phyloP scores from a whole-genome alignment of 2,888 invertebrate genomes.

The Stegana nigrithorax region DNA sequence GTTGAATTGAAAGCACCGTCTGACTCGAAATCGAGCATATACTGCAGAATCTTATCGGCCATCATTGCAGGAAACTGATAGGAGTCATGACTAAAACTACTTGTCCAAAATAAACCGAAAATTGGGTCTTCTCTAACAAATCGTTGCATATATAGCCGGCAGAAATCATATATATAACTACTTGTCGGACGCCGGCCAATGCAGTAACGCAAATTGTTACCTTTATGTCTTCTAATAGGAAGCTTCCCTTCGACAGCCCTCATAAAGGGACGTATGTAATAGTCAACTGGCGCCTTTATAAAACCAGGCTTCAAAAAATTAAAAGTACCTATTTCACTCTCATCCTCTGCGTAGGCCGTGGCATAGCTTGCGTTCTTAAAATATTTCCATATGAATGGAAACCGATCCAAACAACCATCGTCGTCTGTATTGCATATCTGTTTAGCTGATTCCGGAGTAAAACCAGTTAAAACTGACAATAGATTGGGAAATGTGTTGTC shows the following conservation, averaged over 20 bases:
- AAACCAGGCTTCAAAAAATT: constrained; percentile 79
- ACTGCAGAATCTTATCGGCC: constrained; percentile 72
- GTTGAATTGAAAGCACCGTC: constrained; percentile 71
- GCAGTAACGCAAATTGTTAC: constrained; percentile 69
- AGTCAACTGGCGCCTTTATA: constrained; percentile 77
- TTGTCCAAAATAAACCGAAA: constrained; percentile 82
- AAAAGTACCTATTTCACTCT: constrained; percentile 69
- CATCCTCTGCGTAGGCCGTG: constrained; percentile 82
- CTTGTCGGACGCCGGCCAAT: constrained; percentile 72
- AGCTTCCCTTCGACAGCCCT: constrained; percentile 72
- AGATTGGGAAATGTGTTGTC: constrained; percentile 90
- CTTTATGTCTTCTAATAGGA: not conserved
- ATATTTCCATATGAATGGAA: constrained; percentile 80
- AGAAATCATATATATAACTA: constrained; percentile 75
- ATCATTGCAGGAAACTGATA: constrained; percentile 74
- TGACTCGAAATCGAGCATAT: constrained; percentile 71
- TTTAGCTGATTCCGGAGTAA: too few species aligned
- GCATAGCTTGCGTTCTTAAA: constrained; percentile 77
- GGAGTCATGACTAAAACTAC: constrained; percentile 77
- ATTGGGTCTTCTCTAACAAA: constrained; percentile 72
- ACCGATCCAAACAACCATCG: constrained; percentile 73
- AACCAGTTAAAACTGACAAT: constrained; percentile 81
- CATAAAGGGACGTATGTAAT: constrained; percentile 79
- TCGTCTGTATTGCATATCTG: constrained; percentile 69
- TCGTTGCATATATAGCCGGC: constrained; percentile 73